Base-by-base conservation (phyloP, 2,797 vertebrate genomes). In the Rhadinocentrus ornatus region DNA sequence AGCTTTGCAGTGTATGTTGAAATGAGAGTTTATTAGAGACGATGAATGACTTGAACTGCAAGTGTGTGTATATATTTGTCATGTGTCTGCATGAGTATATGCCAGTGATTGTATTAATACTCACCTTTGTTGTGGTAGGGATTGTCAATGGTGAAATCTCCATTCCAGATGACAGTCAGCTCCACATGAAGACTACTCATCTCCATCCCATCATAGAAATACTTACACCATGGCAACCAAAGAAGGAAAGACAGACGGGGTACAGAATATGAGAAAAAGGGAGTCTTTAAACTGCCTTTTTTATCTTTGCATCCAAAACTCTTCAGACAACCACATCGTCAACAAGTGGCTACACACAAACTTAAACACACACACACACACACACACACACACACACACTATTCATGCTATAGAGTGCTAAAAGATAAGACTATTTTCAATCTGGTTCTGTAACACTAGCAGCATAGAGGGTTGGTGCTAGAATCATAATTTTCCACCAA, bases 121-220 rank as follows among this genome's bases (percentile, higher is more conserved):
- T 90, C 92, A 99, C 98, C 97, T 97, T 97, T 97, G 90, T 97
- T 99, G 91, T 96, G 94, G 58, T 97, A 96, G 0, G 97, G 97
- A 93, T 99, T 99, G 93, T 99, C 98, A 16, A 99, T 99, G 94
- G 94, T 98, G 93, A 99, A 99, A 93, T 99, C 96, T 80, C 97
- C 97, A 2, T 99, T 99, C 98, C 98, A 99, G 90, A 99, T 96
- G 6, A 99, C 97, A 0, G 94, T 98, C 93, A 99, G 90, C 85
- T 97, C 96, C 88, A 99, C 97, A 0, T 97, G 96, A 86, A 99
- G 94, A 92, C 96, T 98, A 93, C 97, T 98, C 93, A 97, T 97
- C 90, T 97, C 97, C 96, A 97, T 98, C 77, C 97, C 97, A 84
- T 99, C 97, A 0, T 99, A 99, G 0, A 94, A 96, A 86, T 99